These are phyloP conservation scores for Melieria picta DNA, from an alignment of 2,888 invertebrate species.

Conservation along the genomic window DNA sequence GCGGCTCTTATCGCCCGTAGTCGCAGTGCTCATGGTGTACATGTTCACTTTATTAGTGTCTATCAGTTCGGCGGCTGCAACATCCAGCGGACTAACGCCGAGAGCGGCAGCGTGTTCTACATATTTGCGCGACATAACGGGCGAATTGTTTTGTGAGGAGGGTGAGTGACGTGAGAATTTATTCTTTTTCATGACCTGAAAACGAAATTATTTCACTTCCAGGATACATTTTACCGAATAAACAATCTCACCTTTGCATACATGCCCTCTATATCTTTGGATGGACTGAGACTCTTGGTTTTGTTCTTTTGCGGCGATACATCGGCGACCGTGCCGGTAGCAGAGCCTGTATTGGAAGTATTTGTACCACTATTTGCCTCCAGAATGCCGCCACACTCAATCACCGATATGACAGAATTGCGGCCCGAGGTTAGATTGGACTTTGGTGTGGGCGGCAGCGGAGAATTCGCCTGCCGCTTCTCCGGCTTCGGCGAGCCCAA, in stretches of 20 bases:
- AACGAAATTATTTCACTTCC: background rate
- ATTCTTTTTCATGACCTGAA: conserved; percentile 65
- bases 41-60: conserved; percentile 45
- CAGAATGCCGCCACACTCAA: conserved; percentile 53
- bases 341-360: conserved; percentile 29
- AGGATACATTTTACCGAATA: background rate
- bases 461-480: conserved; percentile 89
- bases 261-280: conserved; percentile 85
- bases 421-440: conserved; percentile 63
- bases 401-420: conserved; percentile 65
- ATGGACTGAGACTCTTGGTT: conserved; percentile 69
- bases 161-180: conserved; percentile 61
- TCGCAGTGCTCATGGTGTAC: conserved; percentile 25
- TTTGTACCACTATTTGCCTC: conserved; percentile 47
- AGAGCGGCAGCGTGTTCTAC: conserved; percentile 45
- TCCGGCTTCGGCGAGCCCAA: conserved; percentile 90
- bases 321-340: conserved; percentile 39
- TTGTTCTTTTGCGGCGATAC: conserved; percentile 56
- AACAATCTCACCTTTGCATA: conserved; percentile 81
- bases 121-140: conserved; percentile 55
- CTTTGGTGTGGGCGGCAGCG: conserved; percentile 82
- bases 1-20: conserved; percentile 63
- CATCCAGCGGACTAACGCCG: conserved; percentile 56
- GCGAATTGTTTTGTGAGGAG: conserved; percentile 62
- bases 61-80: conserved; percentile 53